phyloP scores from a whole-genome alignment of 2,888 invertebrate genomes.

The Helobdella robusta region DNA sequence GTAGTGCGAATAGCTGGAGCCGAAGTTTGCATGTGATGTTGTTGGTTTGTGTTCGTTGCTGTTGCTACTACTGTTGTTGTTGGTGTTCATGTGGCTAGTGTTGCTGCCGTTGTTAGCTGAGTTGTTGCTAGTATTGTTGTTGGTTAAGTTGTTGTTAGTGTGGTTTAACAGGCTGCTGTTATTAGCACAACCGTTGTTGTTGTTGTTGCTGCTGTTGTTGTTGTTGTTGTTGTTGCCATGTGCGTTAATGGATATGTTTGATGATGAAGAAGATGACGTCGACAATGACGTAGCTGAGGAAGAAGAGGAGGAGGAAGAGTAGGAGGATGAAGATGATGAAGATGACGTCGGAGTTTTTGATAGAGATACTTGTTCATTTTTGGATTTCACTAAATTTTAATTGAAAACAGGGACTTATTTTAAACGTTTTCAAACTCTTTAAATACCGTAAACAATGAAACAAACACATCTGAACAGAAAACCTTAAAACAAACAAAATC shows the following conservation, averaged over 20 bases:
- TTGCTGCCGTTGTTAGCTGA: not conserved
- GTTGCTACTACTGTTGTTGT: constrained; percentile 4
- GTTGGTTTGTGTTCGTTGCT: not conserved
- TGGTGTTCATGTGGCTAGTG: not conserved
- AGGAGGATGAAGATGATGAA: constrained; percentile 4
- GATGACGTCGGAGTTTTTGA: not conserved
- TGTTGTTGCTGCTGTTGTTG: not conserved
- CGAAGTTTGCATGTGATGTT: not conserved
- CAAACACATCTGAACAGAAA: too few relatives aligned
- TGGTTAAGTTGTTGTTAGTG: not conserved
- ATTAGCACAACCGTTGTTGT: not conserved
- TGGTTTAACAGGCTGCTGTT: not conserved
- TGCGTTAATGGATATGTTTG: not conserved
- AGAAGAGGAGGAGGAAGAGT: not conserved
- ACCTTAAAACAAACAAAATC: too few relatives aligned
- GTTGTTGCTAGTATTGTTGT: not conserved
- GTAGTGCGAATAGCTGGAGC: not conserved
- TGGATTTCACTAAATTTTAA: not conserved
- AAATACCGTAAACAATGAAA: too few relatives aligned
- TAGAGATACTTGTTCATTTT: not conserved
- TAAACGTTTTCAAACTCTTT: not conserved
- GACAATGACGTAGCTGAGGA: not conserved
- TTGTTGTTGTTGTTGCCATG: not conserved
- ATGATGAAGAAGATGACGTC: constrained; percentile 5
- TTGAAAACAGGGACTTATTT: not conserved